A percentile compares a stretch with the other conserved stretches of the same genome.
These are phyloP conservation scores for Leptopterna dolabrata DNA, from an alignment of 2,888 invertebrate species.

Conservation along the genomic window DNA sequence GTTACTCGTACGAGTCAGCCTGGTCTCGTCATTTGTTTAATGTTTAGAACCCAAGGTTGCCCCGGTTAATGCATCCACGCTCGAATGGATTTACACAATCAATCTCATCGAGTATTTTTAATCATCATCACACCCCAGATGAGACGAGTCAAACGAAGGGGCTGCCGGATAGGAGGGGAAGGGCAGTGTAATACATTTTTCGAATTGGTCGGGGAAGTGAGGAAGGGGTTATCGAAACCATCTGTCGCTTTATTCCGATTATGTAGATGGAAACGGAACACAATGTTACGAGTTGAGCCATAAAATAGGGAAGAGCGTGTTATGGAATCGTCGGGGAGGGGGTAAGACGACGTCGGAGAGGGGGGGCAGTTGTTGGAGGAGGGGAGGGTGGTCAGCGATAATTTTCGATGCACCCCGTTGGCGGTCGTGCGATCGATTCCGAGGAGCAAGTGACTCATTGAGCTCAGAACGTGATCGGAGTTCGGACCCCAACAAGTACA, in stretches of 20 bases:
- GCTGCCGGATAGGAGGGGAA: background rate
- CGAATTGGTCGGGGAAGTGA: no score
- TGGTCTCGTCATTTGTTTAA: no score
- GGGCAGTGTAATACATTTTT: background rate
- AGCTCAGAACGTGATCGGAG: background rate
- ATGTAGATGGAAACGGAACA: conserved; percentile 31
- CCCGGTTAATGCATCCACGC: background rate
- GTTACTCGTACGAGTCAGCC: no score
- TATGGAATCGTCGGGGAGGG: background rate
- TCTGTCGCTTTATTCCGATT: conserved; percentile 33
- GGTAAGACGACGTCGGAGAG: background rate
- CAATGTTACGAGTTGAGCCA: conserved; percentile 3
- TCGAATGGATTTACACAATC: background rate
- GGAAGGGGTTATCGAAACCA: conserved; percentile 14
- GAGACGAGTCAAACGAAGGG: background rate
- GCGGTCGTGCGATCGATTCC: background rate
- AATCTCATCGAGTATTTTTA: background rate
- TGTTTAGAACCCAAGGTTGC: no score
- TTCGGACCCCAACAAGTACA: background rate
- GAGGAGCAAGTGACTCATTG: background rate
- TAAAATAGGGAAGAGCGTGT: background rate
- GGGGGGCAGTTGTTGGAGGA: background rate
- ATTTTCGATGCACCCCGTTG: conserved; percentile 2
- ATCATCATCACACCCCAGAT: background rate
- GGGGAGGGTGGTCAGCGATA: background rate